Evolutionary conservation across 2,888 invertebrate genomes (phyloP).

Genomic region (Gymnosoma rotundatum): DNA sequence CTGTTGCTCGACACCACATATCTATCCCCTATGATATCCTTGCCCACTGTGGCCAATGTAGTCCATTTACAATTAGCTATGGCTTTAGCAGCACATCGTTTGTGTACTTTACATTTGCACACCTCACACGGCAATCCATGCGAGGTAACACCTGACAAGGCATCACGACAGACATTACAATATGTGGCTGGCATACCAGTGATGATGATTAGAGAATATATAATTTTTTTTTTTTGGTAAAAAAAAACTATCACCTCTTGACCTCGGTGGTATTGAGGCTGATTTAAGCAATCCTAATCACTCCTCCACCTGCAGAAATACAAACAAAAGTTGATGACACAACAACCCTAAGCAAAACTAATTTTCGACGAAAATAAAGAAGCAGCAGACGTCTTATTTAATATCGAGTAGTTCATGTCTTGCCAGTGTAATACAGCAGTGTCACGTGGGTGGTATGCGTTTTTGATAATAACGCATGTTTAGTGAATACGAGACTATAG

Average conservation of each 20-base stretch:
- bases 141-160: conserved; percentile 95
- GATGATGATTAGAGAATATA: conserved; percentile 87
- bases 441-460: no score
- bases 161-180: conserved; percentile 98
- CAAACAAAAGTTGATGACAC: no score
- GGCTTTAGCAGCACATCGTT: conserved; percentile 95
- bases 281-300: conserved; percentile 93
- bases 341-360: no score
- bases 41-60: conserved; percentile 96
- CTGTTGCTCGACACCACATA: conserved; percentile 97
- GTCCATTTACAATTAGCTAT: conserved; percentile 99
- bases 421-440: no score
- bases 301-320: no score
- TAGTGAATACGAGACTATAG: no score
- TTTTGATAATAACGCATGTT: no score
- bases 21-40: conserved; percentile 95
- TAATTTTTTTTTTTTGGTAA: conserved; percentile 86
- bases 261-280: conserved; percentile 83
- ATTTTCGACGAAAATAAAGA: no score
- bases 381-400: no score
- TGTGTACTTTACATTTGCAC: conserved; percentile 98
- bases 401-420: no score
- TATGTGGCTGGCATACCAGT: conserved; percentile 97
- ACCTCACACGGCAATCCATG: conserved; percentile 98
- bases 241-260: conserved; percentile 83